phyloP scores from a whole-genome alignment of 1,140 invertebrate genomes.

The Halyomorpha halys region DNA sequence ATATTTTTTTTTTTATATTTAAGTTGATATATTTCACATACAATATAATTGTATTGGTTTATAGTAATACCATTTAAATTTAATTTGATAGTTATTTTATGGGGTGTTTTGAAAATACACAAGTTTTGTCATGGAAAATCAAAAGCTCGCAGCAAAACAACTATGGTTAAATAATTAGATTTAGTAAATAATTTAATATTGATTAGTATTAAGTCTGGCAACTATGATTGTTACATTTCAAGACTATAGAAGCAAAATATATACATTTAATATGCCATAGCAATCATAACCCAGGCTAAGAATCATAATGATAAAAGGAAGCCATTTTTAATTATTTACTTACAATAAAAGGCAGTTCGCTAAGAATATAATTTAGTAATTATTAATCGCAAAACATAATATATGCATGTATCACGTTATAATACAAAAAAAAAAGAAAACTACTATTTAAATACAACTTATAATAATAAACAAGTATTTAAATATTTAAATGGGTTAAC shows the following conservation, averaged over 20 bases:
- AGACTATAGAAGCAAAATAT: slow-evolving; percentile 8
- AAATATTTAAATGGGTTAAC: slow-evolving; percentile 19
- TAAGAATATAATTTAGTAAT: too few relatives aligned
- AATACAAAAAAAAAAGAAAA: slow-evolving; percentile 2
- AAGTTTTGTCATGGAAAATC: too few relatives aligned
- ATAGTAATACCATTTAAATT: neutral
- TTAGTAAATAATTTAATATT: too few relatives aligned
- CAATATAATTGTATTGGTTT: neutral
- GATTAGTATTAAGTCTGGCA: neutral
- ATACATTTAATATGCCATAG: slow-evolving; percentile 3
- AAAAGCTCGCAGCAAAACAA: too few relatives aligned
- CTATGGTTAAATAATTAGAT: too few relatives aligned
- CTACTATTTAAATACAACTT: neutral
- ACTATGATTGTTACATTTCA: slow-evolving; percentile 3
- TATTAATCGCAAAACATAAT: slow-evolving; percentile 3
- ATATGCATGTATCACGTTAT: slow-evolving; percentile 9
- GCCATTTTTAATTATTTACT: too few relatives aligned
- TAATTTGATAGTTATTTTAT: neutral
- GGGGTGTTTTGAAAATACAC: too few relatives aligned
- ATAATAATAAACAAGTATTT: slow-evolving; percentile 13
- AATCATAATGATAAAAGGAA: too few relatives aligned
- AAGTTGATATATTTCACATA: neutral
- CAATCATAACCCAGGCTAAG: slow-evolving; percentile 1
- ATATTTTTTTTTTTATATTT: neutral
- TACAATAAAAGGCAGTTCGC: too few relatives aligned